A percentile compares a stretch with the other conserved stretches of the same genome.
Evolutionary conservation across 2,888 invertebrate species (phyloP).

Genomic region (Hypercompe scribonia): DNA sequence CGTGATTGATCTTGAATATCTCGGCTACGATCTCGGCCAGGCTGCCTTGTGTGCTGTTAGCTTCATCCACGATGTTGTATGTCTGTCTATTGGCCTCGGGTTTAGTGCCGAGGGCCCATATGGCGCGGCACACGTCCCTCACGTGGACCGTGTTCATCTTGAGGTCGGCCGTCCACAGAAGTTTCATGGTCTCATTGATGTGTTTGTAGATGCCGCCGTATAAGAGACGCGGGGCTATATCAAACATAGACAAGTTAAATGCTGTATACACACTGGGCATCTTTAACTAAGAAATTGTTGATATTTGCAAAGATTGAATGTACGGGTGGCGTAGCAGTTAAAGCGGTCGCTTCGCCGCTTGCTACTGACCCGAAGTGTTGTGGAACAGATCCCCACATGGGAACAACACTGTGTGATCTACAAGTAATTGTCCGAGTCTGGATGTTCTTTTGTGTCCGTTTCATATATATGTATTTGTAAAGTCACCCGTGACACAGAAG

Average conservation of each 20-base stretch:
- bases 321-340: too few relatives aligned
- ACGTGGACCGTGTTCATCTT: constrained; percentile 96
- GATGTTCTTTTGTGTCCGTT: too few relatives aligned
- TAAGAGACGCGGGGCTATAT: constrained; percentile 92
- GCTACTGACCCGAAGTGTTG: too few relatives aligned
- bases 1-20: constrained; percentile 94
- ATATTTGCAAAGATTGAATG: too few relatives aligned
- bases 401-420: too few relatives aligned
- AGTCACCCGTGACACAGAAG: too few relatives aligned
- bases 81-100: constrained; percentile 87
- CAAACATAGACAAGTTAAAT: not conserved
- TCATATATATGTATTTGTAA: too few relatives aligned
- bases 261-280: too few relatives aligned
- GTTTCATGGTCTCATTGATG: constrained; percentile 95
- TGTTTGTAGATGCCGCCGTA: constrained; percentile 96
- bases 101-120: constrained; percentile 89
- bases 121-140: constrained; percentile 92
- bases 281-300: too few relatives aligned
- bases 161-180: constrained; percentile 94
- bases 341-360: too few relatives aligned
- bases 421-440: too few relatives aligned
- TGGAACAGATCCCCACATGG: too few relatives aligned
- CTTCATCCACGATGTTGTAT: constrained; percentile 94
- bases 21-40: constrained; percentile 93
- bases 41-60: constrained; percentile 94